phyloP scores from a whole-genome alignment of 1,140 invertebrate genomes.

The Drosophila saltans region DNA sequence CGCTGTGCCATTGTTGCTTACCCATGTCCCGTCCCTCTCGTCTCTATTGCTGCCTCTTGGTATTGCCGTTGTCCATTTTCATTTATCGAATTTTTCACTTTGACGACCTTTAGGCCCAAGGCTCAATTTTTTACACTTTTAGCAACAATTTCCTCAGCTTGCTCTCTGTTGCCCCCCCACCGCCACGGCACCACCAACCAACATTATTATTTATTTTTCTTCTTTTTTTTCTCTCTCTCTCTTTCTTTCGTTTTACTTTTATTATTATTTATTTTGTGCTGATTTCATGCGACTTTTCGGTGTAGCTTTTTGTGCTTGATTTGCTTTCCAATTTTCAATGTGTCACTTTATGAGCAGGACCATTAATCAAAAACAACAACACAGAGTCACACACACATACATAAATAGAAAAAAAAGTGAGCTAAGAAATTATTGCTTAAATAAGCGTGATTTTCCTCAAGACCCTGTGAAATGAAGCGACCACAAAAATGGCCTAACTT shows the following conservation, averaged over 20 bases:
- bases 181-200: background rate
- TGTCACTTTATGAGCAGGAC: constrained; percentile 78
- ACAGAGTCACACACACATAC: too few relatives aligned
- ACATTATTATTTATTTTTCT: constrained; percentile 53
- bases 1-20: constrained; percentile 59
- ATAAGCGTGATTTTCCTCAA: constrained; percentile 67
- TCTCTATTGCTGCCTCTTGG: background rate
- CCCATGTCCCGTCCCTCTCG: constrained; percentile 16
- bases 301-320: constrained; percentile 75
- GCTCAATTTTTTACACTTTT: constrained; percentile 78
- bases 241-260: constrained; percentile 43
- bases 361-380: constrained; percentile 76
- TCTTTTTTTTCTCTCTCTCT: constrained; percentile 13
- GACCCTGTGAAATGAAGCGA: constrained; percentile 66
- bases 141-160: constrained; percentile 56
- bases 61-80: constrained; percentile 62
- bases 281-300: constrained; percentile 75
- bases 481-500: constrained; percentile 69
- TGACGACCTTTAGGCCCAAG: constrained; percentile 71
- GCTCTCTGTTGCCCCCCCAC: constrained; percentile 1
- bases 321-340: constrained; percentile 81
- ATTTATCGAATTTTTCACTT: constrained; percentile 80
- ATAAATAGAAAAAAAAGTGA: constrained; percentile 38
- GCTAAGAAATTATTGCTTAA: constrained; percentile 77
- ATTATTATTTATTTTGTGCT: constrained; percentile 64